Evolutionary conservation across 1,140 invertebrate species (phyloP).

Genomic region (Brachionus paranguensis): DNA sequence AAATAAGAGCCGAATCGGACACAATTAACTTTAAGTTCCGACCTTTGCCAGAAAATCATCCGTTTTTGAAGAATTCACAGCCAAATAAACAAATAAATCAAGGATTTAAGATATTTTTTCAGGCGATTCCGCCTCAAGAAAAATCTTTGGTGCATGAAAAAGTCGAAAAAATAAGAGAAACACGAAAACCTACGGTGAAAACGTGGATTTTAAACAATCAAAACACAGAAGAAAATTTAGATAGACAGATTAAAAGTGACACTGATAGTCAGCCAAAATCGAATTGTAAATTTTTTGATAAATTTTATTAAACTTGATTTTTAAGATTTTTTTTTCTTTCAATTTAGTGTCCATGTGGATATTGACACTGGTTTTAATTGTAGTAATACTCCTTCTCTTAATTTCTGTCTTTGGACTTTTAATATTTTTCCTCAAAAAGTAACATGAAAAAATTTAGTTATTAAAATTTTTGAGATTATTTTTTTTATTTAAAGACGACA

Average conservation of each 20-base stretch:
- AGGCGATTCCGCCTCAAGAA: constrained; percentile 20
- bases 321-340: no score
- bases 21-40: constrained; percentile 33
- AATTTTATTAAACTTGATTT: no score
- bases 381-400: neutral
- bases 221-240: neutral
- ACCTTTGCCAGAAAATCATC: neutral
- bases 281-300: neutral
- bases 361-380: neutral
- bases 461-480: neutral
- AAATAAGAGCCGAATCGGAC: constrained; percentile 9
- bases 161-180: neutral
- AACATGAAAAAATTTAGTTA: neutral
- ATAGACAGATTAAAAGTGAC: neutral
- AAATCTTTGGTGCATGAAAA: neutral
- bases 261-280: neutral
- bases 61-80: neutral
- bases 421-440: constrained; percentile 18
- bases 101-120: constrained; percentile 37
- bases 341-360: neutral
- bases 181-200: neutral
- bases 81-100: neutral
- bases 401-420: neutral
- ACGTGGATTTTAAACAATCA: neutral
- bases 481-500: neutral